A percentile compares a stretch with the other conserved stretches of the same genome.
Evolutionary conservation across 2,113 vertebrate species (phyloP).

Genomic region (Cathartes aura): DNA sequence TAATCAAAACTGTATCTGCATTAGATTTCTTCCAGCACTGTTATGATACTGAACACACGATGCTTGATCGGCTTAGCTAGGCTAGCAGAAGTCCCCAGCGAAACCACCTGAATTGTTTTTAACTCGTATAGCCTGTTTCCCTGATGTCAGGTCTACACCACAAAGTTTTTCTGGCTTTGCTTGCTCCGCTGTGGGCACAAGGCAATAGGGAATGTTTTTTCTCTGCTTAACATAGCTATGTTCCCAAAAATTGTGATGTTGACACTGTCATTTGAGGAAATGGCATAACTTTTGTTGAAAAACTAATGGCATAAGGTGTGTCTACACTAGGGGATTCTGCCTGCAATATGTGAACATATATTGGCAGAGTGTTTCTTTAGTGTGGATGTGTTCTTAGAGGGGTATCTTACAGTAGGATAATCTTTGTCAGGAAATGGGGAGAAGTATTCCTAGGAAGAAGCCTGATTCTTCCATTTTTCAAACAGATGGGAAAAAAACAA

Average conservation of each 20-base stretch:
- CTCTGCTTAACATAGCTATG: background rate
- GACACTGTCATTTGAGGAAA: background rate
- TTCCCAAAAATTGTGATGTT: background rate
- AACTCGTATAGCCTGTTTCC: background rate
- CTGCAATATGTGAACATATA: background rate
- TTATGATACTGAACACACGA: fast-evolving
- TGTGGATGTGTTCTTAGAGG: background rate
- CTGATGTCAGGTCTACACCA: background rate
- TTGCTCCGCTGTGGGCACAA: background rate
- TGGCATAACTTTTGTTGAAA: background rate
- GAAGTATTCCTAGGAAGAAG: background rate
- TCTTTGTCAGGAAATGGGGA: background rate
- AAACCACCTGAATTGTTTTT: background rate
- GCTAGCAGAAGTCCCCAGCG: background rate
- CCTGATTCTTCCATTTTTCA: background rate
- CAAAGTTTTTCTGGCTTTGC: background rate
- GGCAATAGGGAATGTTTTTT: background rate
- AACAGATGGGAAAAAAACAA: background rate
- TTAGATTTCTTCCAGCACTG: background rate
- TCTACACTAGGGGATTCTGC: background rate
- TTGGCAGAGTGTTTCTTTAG: background rate
- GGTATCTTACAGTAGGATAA: background rate
- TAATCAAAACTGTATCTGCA: background rate
- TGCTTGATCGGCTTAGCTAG: background rate
- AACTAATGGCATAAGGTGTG: background rate